A percentile compares a stretch with the other conserved stretches of the same genome.
Evolutionary conservation across 2,888 invertebrate genomes (phyloP).

Genomic region (Erpobdella octoculata): DNA sequence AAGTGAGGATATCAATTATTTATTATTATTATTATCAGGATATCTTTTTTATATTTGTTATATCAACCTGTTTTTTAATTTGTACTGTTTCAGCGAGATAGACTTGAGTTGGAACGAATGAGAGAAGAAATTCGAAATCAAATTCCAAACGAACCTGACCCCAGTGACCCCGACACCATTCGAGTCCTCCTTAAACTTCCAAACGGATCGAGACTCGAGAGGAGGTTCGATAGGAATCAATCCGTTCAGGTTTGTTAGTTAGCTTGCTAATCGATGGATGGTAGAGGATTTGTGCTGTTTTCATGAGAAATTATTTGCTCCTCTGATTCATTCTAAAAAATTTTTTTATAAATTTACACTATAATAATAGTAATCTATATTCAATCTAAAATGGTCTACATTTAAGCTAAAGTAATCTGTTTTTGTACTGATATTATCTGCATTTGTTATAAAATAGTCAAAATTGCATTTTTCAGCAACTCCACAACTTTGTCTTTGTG

Average conservation of each 20-base stretch:
- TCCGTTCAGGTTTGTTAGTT: slow-evolving; percentile 55
- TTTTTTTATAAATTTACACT: neutral
- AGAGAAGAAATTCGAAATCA: slow-evolving; percentile 51
- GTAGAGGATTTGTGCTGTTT: too few species aligned
- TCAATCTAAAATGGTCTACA: too few species aligned
- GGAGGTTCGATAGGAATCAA: slow-evolving; percentile 72
- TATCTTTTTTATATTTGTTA: neutral
- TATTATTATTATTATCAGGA: neutral
- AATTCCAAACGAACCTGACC: slow-evolving; percentile 64
- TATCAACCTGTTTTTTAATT: neutral
- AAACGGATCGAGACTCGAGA: slow-evolving; percentile 74
- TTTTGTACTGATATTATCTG: too few species aligned
- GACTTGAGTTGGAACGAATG: slow-evolving; percentile 52
- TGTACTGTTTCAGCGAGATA: slow-evolving; percentile 36
- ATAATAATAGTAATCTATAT: neutral
- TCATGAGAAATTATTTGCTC: neutral
- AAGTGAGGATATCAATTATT: neutral
- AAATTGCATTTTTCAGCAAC: slow-evolving; percentile 63
- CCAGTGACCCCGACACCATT: slow-evolving; percentile 64
- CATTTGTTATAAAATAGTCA: too few species aligned
- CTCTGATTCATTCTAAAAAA: neutral
- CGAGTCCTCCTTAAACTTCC: slow-evolving; percentile 84
- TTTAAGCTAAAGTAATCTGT: too few species aligned
- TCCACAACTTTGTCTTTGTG: slow-evolving; percentile 90
- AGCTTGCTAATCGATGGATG: too few species aligned